phyloP scores from a whole-genome alignment of 2,797 vertebrate genomes.

The Mus caroli region DNA sequence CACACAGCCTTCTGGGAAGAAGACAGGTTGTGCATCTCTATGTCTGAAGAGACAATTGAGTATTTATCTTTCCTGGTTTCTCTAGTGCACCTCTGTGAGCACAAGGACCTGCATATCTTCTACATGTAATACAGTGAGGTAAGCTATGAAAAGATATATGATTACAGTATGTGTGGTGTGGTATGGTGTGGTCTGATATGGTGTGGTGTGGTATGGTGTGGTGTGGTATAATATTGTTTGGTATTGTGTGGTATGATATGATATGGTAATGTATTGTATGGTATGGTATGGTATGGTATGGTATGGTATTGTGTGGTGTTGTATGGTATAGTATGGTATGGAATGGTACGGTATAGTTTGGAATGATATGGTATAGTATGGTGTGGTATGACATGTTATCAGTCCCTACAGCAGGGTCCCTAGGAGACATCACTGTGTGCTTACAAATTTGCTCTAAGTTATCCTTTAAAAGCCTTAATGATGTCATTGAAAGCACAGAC shows the following conservation, averaged over 20 bases:
- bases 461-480: neutral
- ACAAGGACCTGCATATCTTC: neutral
- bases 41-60: neutral
- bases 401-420: neutral
- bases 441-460: neutral
- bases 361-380: neutral
- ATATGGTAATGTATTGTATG: neutral
- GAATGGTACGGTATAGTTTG: neutral
- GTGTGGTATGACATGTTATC: rapidly evolving
- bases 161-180: neutral
- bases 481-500: neutral
- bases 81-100: neutral
- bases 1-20: neutral
- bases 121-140: neutral
- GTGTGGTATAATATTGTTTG: neutral
- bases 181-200: neutral
- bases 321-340: neutral
- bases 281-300: neutral
- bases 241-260: neutral
- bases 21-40: neutral
- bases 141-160: no score
- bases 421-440: neutral
- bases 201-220: neutral
- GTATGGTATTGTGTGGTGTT: neutral
- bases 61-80: neutral